phyloP scores from a whole-genome alignment of 2,797 vertebrate genomes.

The Scyliorhinus canicula region DNA sequence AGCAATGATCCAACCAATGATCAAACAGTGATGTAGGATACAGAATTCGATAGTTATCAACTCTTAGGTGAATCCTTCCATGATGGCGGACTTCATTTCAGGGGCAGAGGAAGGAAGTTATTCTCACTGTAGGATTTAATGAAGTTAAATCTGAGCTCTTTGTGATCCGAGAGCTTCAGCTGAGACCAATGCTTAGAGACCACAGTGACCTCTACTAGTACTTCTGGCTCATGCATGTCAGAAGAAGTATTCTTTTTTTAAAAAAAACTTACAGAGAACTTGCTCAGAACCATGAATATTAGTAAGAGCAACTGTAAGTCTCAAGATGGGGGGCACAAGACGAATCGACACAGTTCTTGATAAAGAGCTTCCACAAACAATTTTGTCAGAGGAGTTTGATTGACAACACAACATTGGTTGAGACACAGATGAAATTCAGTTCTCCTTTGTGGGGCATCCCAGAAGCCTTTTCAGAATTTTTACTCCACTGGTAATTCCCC shows the following conservation, averaged over 20 bases:
- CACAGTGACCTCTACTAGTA: slow-evolving; percentile 8
- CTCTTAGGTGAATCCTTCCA: not conserved
- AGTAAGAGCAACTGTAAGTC: not conserved
- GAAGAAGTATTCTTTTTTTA: not conserved
- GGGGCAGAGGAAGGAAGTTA: not conserved
- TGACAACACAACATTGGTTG: not conserved
- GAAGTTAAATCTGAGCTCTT: not conserved
- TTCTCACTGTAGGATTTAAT: not conserved
- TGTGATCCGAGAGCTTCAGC: slow-evolving; percentile 28
- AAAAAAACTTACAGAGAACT: not conserved
- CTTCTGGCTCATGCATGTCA: slow-evolving; percentile 10
- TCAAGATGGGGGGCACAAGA: too few species aligned
- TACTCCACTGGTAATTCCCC: not conserved
- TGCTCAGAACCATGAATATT: not conserved
- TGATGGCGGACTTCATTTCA: not conserved
- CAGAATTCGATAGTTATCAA: not conserved
- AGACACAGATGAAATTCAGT: not conserved
- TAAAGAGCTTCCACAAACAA: not conserved
- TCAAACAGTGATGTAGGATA: not conserved
- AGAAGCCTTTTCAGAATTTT: not conserved
- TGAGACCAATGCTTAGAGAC: slow-evolving; percentile 17
- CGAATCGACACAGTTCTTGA: not conserved
- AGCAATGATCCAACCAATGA: not conserved
- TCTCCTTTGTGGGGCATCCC: too few species aligned
- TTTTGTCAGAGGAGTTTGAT: not conserved